Percentiles rank a stretch among this genome's conserved stretches.
phyloP scores from a whole-genome alignment of 2,797 vertebrate species.

The Ptychobarbus kaznakovi region DNA sequence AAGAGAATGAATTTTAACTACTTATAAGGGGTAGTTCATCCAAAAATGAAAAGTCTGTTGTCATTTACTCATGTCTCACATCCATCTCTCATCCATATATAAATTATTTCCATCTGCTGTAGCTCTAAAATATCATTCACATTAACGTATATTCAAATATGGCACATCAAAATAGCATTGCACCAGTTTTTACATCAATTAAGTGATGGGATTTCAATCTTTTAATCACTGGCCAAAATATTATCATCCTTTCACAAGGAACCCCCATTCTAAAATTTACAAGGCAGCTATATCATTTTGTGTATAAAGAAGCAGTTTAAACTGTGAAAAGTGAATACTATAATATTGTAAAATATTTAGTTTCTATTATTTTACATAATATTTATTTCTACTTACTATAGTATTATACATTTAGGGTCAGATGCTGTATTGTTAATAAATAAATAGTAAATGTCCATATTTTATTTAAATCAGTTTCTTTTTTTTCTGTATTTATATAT shows the following conservation, averaged over 20 bases:
- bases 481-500: neutral
- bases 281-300: neutral
- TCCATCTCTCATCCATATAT: neutral
- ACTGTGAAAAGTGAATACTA: neutral
- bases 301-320: neutral
- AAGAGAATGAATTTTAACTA: neutral
- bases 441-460: neutral
- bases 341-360: neutral
- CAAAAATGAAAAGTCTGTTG: constrained; percentile 15
- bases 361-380: neutral
- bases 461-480: neutral
- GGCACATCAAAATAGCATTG: no score
- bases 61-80: neutral
- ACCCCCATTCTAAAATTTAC: neutral
- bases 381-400: neutral
- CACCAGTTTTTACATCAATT: neutral
- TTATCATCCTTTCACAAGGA: neutral
- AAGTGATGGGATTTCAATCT: neutral
- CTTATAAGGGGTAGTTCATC: neutral
- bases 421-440: neutral
- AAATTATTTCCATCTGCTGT: neutral
- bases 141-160: neutral
- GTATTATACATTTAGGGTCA: neutral
- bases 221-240: neutral
- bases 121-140: neutral